Evolutionary conservation across 2,797 vertebrate species (phyloP).

Genomic region (Cottoperca gobio): DNA sequence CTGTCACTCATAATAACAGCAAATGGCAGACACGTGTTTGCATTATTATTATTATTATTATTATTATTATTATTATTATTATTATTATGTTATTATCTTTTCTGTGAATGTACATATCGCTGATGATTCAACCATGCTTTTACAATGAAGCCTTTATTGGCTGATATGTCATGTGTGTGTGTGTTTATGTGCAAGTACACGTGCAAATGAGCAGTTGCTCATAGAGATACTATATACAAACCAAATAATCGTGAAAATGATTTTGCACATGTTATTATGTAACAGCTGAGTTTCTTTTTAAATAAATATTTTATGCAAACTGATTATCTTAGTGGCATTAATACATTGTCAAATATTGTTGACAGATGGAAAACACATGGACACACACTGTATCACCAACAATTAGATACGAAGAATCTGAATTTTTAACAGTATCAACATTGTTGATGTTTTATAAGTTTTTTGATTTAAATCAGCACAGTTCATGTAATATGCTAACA

Average conservation of each 20-base stretch:
- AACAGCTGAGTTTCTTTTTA: background rate
- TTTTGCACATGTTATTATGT: slow-evolving; percentile 41
- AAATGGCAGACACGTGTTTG: slow-evolving; percentile 26
- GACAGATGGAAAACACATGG: background rate
- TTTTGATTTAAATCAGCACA: background rate
- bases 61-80: background rate
- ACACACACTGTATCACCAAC: background rate
- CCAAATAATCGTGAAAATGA: slow-evolving; percentile 12
- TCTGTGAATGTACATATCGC: background rate
- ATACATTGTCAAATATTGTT: background rate
- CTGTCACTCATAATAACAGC: slow-evolving; percentile 6
- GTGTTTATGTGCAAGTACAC: background rate
- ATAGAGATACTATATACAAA: background rate
- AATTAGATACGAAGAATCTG: background rate
- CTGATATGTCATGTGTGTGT: slow-evolving; percentile 5
- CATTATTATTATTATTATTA: background rate
- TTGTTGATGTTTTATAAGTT: background rate
- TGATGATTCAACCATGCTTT: background rate
- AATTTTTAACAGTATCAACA: background rate
- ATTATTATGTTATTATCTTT: background rate
- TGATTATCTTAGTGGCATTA: background rate
- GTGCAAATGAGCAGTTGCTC: background rate
- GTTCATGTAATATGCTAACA: background rate
- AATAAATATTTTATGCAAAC: slow-evolving; percentile 27
- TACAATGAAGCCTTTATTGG: slow-evolving; percentile 50